Conservation (phyloP, 1,140 invertebrate genomes). For the Solenopsis invicta region DNA sequence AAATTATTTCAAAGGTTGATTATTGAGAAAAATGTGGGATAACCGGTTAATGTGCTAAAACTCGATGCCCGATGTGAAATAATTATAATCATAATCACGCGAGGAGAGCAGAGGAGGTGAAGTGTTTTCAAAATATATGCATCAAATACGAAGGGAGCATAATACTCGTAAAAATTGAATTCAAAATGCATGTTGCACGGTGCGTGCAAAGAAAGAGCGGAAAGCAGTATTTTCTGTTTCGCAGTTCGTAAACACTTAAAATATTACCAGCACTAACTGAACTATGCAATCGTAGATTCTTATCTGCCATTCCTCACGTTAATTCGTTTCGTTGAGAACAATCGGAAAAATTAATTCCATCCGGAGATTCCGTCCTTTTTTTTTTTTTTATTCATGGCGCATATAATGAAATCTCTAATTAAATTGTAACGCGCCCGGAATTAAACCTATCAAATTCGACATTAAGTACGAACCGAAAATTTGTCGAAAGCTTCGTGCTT, state of each 20-base stretch:
- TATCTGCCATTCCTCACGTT: not conserved
- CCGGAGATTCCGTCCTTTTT: not conserved
- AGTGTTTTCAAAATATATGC: not conserved
- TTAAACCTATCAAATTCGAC: conserved; percentile 18
- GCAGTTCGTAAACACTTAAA: conserved; percentile 23
- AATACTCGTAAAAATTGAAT: not conserved
- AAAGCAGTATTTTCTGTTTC: not conserved
- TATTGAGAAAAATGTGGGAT: conserved; percentile 10
- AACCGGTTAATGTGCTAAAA: not conserved
- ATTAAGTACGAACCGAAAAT: conserved; percentile 10
- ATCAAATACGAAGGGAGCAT: not conserved
- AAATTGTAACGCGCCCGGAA: not conserved
- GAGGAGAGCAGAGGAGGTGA: not conserved
- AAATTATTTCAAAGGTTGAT: conserved; percentile 41
- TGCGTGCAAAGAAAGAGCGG: not conserved
- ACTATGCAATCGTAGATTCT: not conserved
- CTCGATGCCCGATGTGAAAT: not conserved
- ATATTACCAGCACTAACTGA: not conserved
- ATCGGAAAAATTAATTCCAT: not conserved
- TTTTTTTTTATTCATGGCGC: not conserved
- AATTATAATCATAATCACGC: not conserved
- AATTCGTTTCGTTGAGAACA: not conserved
- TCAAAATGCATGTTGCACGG: not conserved
- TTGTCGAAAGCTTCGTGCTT: conserved; percentile 22
- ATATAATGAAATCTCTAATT: conserved; percentile 19